A percentile compares a stretch with the other conserved stretches of the same genome.
These are phyloP conservation scores for Emmelina monodactyla DNA, from an alignment of 2,888 invertebrate genomes.

Conservation along the genomic window DNA sequence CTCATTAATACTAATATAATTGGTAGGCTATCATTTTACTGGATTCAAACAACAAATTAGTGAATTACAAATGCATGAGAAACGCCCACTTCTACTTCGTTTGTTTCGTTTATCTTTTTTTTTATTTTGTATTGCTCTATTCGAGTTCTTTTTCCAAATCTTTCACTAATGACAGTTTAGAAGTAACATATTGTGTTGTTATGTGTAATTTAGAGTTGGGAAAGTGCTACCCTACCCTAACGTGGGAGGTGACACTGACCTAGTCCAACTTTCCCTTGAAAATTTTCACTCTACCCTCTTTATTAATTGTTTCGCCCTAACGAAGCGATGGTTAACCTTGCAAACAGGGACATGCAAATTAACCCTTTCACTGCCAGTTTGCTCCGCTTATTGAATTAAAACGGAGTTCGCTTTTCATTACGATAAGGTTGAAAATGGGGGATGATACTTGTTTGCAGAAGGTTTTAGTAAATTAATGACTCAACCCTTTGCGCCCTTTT, in stretches of 20 bases:
- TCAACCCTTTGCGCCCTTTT: slow-evolving; percentile 40
- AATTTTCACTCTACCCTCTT: slow-evolving; percentile 31
- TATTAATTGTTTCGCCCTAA: slow-evolving; percentile 60
- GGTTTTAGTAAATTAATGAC: slow-evolving; percentile 57
- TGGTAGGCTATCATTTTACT: slow-evolving; percentile 53
- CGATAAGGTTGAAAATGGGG: slow-evolving; percentile 45
- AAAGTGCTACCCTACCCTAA: background rate
- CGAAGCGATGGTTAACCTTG: slow-evolving; percentile 60
- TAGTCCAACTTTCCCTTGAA: slow-evolving; percentile 54
- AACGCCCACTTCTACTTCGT: slow-evolving; percentile 46
- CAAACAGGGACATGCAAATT: slow-evolving; percentile 60
- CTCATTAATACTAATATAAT: slow-evolving; percentile 63
- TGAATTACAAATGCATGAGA: slow-evolving; percentile 57
- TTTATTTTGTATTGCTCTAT: slow-evolving; percentile 18
- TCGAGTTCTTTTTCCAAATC: slow-evolving; percentile 22
- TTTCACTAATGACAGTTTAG: too few relatives aligned
- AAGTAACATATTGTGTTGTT: too few relatives aligned
- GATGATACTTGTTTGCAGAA: slow-evolving; percentile 57
- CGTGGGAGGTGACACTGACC: slow-evolving; percentile 54
- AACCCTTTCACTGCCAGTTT: slow-evolving; percentile 60
- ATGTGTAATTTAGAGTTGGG: slow-evolving; percentile 1
- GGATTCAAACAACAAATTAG: slow-evolving; percentile 60
- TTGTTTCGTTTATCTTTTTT: slow-evolving; percentile 52
- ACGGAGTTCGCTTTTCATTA: slow-evolving; percentile 30
- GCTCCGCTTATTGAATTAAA: slow-evolving; percentile 61